Evolutionary conservation across 2,113 vertebrate genomes (phyloP).

Genomic region (Hippocampus barbouri): DNA sequence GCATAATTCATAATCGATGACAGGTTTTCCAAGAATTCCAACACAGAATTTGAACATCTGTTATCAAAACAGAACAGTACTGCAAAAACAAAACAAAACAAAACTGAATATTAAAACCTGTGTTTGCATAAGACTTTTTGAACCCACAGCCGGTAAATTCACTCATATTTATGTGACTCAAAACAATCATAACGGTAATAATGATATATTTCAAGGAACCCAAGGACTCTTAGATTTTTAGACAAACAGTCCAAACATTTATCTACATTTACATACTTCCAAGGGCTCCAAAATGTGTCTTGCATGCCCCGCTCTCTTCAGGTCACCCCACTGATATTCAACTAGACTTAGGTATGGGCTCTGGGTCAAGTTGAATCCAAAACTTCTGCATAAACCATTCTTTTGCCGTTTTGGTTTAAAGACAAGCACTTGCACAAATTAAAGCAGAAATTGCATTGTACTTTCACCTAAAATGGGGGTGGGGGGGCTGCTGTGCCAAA

Average conservation of each 20-base stretch:
- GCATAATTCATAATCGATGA: not conserved
- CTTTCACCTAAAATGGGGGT: too few species aligned
- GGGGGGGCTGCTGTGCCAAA: too few species aligned
- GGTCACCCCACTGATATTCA: too few species aligned
- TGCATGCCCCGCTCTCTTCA: too few species aligned
- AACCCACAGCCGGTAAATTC: not conserved
- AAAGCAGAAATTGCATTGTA: too few species aligned
- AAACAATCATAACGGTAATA: not conserved
- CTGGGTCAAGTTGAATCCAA: too few species aligned
- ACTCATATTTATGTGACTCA: not conserved
- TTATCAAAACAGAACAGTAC: not conserved
- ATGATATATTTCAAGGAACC: not conserved
- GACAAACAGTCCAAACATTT: too few species aligned
- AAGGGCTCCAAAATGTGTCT: too few species aligned
- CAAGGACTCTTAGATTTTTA: not conserved
- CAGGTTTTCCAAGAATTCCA: not conserved
- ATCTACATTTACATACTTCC: too few species aligned
- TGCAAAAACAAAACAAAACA: not conserved
- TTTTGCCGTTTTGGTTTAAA: not conserved
- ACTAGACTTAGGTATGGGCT: too few species aligned
- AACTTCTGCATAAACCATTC: too few species aligned
- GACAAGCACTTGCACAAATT: not conserved
- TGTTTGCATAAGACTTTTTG: not conserved
- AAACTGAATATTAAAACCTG: not conserved
- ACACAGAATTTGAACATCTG: not conserved